Conservation (phyloP, 2,797 vertebrate species). For the Fistularia commersonii region DNA sequence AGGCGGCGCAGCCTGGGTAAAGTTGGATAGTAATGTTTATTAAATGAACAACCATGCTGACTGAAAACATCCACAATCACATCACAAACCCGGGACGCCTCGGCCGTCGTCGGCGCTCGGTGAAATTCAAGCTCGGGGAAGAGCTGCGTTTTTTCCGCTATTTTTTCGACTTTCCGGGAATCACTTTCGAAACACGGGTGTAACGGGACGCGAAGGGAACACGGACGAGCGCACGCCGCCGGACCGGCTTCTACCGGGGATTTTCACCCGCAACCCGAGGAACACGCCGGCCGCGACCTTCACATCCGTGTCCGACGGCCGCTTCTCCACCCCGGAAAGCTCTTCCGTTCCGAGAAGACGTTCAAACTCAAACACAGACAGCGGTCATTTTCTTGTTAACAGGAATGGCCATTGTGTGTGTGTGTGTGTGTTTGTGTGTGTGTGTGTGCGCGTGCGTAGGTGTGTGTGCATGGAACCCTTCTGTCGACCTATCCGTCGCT, state of each 20-base stretch:
- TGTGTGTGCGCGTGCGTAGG: constrained; percentile 10
- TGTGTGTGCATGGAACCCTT: neutral
- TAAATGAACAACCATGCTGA: constrained; percentile 69
- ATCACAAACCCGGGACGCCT: constrained; percentile 49
- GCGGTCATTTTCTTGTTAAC: constrained; percentile 13
- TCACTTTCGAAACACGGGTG: constrained; percentile 36
- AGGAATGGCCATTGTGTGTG: constrained; percentile 12
- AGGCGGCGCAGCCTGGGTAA: constrained; percentile 16
- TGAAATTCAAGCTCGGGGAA: constrained; percentile 23
- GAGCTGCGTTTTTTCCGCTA: neutral
- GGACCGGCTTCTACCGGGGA: constrained; percentile 13
- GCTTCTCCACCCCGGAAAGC: constrained; percentile 35
- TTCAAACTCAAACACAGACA: constrained; percentile 16
- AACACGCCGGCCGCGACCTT: constrained; percentile 38
- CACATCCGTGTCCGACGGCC: constrained; percentile 32
- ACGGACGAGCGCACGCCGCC: constrained; percentile 38
- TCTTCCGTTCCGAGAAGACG: constrained; percentile 23
- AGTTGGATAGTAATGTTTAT: constrained; percentile 63
- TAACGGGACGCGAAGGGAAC: constrained; percentile 44
- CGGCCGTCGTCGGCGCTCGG: constrained; percentile 9
- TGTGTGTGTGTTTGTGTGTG: constrained; percentile 12
- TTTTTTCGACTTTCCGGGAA: constrained; percentile 28
- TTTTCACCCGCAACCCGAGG: constrained; percentile 19
- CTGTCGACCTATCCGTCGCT: constrained; percentile 48
- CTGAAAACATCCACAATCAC: constrained; percentile 63